phyloP scores from a whole-genome alignment of 2,113 vertebrate genomes.

The Enhydra lutris region DNA sequence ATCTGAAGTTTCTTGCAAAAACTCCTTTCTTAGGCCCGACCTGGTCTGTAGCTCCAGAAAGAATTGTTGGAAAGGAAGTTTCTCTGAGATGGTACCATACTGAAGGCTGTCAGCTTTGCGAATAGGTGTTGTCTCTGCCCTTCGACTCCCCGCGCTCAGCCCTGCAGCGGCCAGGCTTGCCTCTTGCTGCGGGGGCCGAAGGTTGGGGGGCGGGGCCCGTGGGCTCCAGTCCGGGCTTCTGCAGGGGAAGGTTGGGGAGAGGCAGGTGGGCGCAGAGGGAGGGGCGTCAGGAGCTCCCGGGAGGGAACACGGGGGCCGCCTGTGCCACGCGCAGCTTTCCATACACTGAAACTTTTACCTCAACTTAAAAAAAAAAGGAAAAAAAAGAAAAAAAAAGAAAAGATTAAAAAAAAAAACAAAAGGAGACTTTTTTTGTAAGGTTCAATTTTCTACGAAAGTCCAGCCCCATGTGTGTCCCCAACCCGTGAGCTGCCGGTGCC shows the following conservation, averaged over 20 bases:
- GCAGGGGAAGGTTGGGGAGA: background rate
- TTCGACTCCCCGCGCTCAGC: conserved; percentile 67
- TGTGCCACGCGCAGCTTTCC: conserved; percentile 50
- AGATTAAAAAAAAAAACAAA: background rate
- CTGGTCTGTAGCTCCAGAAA: conserved; percentile 27
- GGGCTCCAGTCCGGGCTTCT: conserved; percentile 47
- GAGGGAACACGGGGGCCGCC: background rate
- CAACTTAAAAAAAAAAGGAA: conserved; percentile 43
- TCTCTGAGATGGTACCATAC: conserved; percentile 70
- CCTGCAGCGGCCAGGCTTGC: conserved; percentile 55
- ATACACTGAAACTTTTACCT: conserved; percentile 81
- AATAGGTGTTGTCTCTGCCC: conserved; percentile 69
- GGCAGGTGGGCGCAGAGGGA: fast-evolving
- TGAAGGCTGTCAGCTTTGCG: conserved; percentile 72
- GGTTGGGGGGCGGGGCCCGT: background rate
- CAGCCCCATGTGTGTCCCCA: conserved; percentile 63
- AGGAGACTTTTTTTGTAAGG: conserved; percentile 72
- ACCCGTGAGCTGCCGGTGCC: conserved; percentile 42
- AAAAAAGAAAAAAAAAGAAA: conserved; percentile 7
- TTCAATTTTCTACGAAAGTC: conserved; percentile 72
- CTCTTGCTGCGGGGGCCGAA: conserved; percentile 45
- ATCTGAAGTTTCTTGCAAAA: background rate
- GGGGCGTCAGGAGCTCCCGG: background rate
- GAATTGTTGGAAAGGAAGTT: background rate
- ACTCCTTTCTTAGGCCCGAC: conserved; percentile 58